phyloP scores from a whole-genome alignment of 2,113 vertebrate genomes.

The Pygathrix nemaeus region DNA sequence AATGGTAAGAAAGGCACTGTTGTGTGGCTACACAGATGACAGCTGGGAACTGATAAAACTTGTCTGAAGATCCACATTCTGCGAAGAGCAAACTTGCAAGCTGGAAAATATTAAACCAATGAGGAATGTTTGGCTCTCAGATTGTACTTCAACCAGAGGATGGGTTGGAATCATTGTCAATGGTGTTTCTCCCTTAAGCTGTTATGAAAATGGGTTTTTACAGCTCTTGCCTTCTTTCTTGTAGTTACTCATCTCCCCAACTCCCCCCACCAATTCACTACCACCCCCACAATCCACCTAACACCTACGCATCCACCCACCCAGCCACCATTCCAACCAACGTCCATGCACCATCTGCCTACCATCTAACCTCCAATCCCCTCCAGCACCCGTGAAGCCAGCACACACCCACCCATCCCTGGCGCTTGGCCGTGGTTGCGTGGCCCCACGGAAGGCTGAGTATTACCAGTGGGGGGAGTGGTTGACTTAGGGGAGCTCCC shows the following conservation, averaged over 20 bases:
- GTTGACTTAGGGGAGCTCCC: background rate
- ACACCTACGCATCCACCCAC: background rate
- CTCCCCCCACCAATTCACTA: accelerated
- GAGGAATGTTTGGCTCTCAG: background rate
- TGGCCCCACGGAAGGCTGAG: too few species aligned
- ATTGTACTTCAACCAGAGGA: background rate
- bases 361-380: background rate
- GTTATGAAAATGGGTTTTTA: background rate
- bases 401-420: too few species aligned
- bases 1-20: background rate
- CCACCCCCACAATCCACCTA: background rate
- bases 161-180: background rate
- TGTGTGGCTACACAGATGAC: accelerated
- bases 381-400: background rate
- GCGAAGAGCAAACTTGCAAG: background rate
- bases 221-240: background rate
- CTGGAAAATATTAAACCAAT: background rate
- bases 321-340: background rate
- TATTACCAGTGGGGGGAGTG: background rate
- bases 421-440: background rate
- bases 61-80: background rate
- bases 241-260: background rate
- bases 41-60: background rate
- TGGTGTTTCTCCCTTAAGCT: background rate
- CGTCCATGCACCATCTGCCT: background rate